Percentiles rank a stretch among this genome's conserved stretches.
These are phyloP conservation scores for Rutpela maculata DNA, from an alignment of 2,888 invertebrate genomes.

Conservation along the genomic window DNA sequence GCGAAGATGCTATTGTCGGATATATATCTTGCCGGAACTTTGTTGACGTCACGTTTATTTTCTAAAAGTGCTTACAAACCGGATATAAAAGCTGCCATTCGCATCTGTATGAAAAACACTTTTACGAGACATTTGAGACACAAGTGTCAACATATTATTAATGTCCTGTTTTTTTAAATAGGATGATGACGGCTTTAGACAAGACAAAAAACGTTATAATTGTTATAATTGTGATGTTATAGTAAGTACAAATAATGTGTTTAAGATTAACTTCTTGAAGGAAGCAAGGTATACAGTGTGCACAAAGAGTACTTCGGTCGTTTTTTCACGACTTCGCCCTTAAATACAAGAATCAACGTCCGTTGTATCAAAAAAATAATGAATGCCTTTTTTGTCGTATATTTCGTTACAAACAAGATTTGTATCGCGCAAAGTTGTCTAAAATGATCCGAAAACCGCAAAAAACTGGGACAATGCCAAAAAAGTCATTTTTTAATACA, in stretches of 20 bases:
- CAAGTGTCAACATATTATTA: conserved; percentile 2
- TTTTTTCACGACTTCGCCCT: no score
- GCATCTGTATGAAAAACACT: conserved; percentile 29
- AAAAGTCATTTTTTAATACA: no score
- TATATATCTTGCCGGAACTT: conserved; percentile 33
- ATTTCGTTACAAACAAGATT: no score
- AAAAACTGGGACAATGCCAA: no score
- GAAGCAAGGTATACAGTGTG: no score
- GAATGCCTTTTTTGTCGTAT: no score
- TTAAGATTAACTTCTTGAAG: background rate
- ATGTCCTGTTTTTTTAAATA: background rate
- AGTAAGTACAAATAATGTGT: background rate
- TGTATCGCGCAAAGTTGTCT: no score
- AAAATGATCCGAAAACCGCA: no score
- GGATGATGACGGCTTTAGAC: background rate
- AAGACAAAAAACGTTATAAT: background rate
- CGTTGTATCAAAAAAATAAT: no score
- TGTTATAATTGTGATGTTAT: background rate
- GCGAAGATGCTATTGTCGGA: conserved; percentile 29
- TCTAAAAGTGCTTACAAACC: conserved; percentile 39
- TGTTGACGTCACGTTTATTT: conserved; percentile 35
- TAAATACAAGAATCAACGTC: no score
- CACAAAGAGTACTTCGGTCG: no score
- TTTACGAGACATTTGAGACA: conserved; percentile 35
- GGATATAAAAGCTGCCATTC: conserved; percentile 37